These are phyloP conservation scores for Diceros bicornis DNA, from an alignment of 2,797 vertebrate species.

Conservation along the genomic window DNA sequence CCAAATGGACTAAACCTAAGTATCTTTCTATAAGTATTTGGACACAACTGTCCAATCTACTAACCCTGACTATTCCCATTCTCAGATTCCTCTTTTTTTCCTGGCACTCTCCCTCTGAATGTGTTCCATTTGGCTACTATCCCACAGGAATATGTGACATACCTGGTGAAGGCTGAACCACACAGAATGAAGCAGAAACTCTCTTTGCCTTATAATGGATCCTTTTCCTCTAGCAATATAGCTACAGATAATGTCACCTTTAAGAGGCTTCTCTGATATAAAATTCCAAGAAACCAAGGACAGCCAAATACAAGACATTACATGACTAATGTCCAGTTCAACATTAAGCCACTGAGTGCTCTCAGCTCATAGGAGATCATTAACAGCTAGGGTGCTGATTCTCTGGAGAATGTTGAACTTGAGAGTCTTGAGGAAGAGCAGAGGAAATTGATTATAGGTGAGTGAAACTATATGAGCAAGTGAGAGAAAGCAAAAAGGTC, in stretches of 20 bases:
- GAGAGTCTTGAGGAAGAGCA: background rate
- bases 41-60: background rate
- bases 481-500: background rate
- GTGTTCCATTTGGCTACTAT: background rate
- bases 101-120: background rate
- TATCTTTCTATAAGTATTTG: background rate
- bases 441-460: background rate
- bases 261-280: background rate
- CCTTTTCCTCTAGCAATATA: background rate
- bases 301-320: background rate
- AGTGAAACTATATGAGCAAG: background rate
- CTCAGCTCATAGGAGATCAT: background rate
- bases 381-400: background rate
- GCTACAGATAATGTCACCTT: background rate
- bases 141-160: background rate
- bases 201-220: background rate
- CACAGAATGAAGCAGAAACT: background rate
- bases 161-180: background rate
- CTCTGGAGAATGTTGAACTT: background rate
- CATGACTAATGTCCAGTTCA: background rate
- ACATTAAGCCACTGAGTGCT: background rate
- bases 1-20: background rate
- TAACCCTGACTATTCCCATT: background rate
- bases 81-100: background rate
- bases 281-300: slow-evolving; percentile 57